Evolutionary conservation across 2,888 invertebrate genomes (phyloP).

Genomic region (Cataglyphis altisquamis): DNA sequence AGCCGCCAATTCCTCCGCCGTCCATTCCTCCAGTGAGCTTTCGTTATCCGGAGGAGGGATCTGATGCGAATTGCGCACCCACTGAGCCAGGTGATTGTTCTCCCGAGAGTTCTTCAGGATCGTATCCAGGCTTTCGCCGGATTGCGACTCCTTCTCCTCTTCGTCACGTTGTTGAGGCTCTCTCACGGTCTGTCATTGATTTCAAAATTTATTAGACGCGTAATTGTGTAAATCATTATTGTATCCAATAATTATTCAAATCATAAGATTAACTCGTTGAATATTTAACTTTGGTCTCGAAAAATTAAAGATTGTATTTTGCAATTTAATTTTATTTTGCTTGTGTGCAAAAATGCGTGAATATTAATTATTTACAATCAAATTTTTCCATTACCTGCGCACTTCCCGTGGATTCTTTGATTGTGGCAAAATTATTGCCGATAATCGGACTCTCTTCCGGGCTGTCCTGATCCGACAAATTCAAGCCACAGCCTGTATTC

Average conservation of each 20-base stretch:
- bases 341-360: neutral
- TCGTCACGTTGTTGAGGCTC: conserved; percentile 66
- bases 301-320: neutral
- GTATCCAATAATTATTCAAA: neutral
- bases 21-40: conserved; percentile 83
- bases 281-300: neutral
- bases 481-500: conserved; percentile 91
- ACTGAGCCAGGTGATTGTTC: conserved; percentile 82
- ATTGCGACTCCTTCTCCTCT: conserved; percentile 73
- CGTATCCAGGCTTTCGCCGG: conserved; percentile 76
- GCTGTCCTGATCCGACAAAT: conserved; percentile 91
- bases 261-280: neutral
- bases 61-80: conserved; percentile 84
- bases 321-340: neutral
- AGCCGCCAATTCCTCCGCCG: conserved; percentile 82
- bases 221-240: neutral
- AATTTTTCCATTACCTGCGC: conserved; percentile 78
- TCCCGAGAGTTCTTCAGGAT: conserved; percentile 71
- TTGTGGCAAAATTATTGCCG: conserved; percentile 75
- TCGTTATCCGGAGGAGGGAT: conserved; percentile 84
- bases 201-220: neutral
- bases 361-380: neutral
- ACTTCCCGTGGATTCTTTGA: conserved; percentile 77
- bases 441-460: conserved; percentile 89
- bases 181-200: conserved; percentile 58